phyloP scores from a whole-genome alignment of 1,140 invertebrate genomes.

The Bemisia tabaci region DNA sequence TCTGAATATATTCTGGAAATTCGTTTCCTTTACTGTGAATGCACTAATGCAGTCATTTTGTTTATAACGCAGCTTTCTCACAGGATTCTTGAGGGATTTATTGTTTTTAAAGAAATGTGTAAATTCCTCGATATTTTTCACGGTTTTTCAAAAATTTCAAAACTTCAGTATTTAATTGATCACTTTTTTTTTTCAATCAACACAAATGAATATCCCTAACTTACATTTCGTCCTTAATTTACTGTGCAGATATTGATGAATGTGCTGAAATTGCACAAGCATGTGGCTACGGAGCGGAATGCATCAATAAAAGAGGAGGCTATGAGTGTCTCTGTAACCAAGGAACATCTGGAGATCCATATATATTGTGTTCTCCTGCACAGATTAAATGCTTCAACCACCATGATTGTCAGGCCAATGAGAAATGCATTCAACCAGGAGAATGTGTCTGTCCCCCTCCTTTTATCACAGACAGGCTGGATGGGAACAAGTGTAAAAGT shows the following conservation, averaged over 20 bases:
- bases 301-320: conserved; percentile 62
- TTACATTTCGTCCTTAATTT: too few species aligned
- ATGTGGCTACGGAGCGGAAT: conserved; percentile 75
- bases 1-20: too few species aligned
- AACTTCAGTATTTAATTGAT: too few species aligned
- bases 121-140: too few species aligned
- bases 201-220: too few species aligned
- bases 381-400: conserved; percentile 67
- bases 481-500: conserved; percentile 75
- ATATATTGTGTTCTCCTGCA: conserved; percentile 63
- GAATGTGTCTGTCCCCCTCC: conserved; percentile 79
- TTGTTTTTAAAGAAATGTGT: too few species aligned
- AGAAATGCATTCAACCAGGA: conserved; percentile 79
- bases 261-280: conserved; percentile 57
- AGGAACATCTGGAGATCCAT: conserved; percentile 60
- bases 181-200: too few species aligned
- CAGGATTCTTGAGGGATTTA: too few species aligned
- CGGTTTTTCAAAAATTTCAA: too few species aligned
- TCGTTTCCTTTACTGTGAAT: too few species aligned
- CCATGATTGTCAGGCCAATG: conserved; percentile 67
- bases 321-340: conserved; percentile 61
- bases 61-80: too few species aligned
- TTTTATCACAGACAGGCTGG: conserved; percentile 63
- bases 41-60: too few species aligned
- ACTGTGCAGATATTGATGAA: conserved; percentile 71